These are phyloP conservation scores for Cotesia vestalis DNA, from an alignment of 1,140 invertebrate species.

Conservation along the genomic window DNA sequence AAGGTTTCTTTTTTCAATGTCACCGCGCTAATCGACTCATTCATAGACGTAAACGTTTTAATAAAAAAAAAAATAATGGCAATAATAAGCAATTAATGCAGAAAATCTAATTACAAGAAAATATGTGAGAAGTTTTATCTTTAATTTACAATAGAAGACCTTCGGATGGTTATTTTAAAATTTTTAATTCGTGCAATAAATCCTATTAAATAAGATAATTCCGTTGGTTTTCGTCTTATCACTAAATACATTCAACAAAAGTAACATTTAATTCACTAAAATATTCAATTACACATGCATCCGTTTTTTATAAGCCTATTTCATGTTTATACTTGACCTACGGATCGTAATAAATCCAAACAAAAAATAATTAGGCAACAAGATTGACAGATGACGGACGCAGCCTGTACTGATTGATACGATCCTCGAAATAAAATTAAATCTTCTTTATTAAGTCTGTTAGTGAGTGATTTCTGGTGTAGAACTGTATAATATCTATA, in stretches of 20 bases:
- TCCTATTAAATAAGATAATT: constrained; percentile 7
- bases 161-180: constrained; percentile 1
- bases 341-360: no score
- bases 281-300: neutral
- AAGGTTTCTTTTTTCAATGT: no score
- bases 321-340: neutral
- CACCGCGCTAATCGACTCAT: no score
- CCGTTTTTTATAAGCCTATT: neutral
- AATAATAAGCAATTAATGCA: neutral
- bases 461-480: neutral
- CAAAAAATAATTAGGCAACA: neutral
- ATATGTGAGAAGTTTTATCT: constrained; percentile 16
- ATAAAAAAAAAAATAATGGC: neutral
- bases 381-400: constrained; percentile 24
- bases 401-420: constrained; percentile 8
- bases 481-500: neutral
- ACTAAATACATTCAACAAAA: neutral
- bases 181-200: constrained; percentile 1
- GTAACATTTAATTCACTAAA: neutral
- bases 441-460: neutral
- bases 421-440: neutral
- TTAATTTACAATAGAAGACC: constrained; percentile 12
- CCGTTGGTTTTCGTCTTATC: constrained; percentile 4
- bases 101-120: neutral
- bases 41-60: neutral